Evolutionary conservation across 1,140 invertebrate genomes (phyloP), one percentile per base, ranked within the genome.

Genomic region (Drosophila ohnishii): DNA sequence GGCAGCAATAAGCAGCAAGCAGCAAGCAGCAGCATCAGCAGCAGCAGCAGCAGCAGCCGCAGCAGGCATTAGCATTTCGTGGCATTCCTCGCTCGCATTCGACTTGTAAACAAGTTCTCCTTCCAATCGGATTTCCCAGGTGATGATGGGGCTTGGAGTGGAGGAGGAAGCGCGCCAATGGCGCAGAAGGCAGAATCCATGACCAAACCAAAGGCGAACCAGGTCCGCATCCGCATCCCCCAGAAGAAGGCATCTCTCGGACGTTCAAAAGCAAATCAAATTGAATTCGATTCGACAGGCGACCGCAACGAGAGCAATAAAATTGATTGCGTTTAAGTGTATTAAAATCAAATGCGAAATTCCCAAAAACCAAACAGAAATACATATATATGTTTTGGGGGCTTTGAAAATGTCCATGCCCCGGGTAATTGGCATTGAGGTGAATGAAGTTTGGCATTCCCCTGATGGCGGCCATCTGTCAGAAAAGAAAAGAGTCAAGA

Each of bases 311-410:
- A 88, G 64, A 82, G 84, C 76, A 88, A 88, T 88, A 74, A 88
- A 87, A 87, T 87, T 87, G 84, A 87, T 87, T 87, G 76, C 83
- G 83, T 83, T 83, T 83, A 87, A 80, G 80, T 80, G 62, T 88
- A 86, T 88, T 88, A 88, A 83, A 80, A 88, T 88, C 83, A 74
- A 88, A 76, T 73, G 53, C 78, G 56, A 86, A 78, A 66, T 81
- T 78, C 59, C 55, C 76, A 59, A 63, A 57, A 78, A 39, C 34
- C 48, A 2, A 56, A 39, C 47, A 50, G 22, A 35, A 35, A 16
- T 48, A 5, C 14, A 14, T 14, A 14, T 39, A 10, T 61, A 11
- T 34, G 37, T 28, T 22, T 22, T 13, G 37, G 44, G 35, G 37
- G 37, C 60, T 65, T 82, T 81, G 55, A 78, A 80, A 76, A 77